Base-by-base conservation (phyloP, 2,797 vertebrate species). In the Avahi laniger region DNA sequence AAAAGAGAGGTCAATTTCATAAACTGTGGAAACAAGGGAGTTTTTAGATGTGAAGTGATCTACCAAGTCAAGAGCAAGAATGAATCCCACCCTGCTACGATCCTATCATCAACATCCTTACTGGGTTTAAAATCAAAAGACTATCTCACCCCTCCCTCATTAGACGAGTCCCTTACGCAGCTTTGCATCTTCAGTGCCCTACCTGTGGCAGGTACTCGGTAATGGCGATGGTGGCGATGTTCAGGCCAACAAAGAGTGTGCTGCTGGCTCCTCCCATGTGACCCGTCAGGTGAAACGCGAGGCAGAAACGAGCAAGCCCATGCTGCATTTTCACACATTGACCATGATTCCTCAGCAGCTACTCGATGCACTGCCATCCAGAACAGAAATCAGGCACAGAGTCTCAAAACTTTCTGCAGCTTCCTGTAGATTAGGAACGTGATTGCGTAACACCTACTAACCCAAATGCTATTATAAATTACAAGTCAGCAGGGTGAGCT, bases 371-470 rank as follows among this genome's bases (percentile, higher is more conserved):
- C 7, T 72, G 79, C 35, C 50, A 65, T 75, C 73, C 80, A 91
- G 43, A 96, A 93, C 84, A 81, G 65, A 85, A 95, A 94, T 41
- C 43, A 52, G 93, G 85, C 92, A 86, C 63, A 90, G 13, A 57
- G 61, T 38, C 88, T 95, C 73, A 61, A 87, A 93, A 79, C 48
- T 33, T 63, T 78, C 73, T 0, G 38, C 50, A 12, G 91, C 91
- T 92, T 93, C 95, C 69, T 63, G 93, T 28, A 52, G 81, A 63
- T 90, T 26, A 52, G 92, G 83, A 97, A 84, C 46, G 57, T 0
- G 48, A 79, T 26, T 76, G 75, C 33, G 0, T 73, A 95, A 95
- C 35, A 30, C 67, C 87, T 80, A 57, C 83, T 30, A 88, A 95
- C 72, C 76, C 72, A 46, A 93, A 57, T 7, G 84, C 87, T 85